phyloP scores from a whole-genome alignment of 2,888 invertebrate genomes.

The Julus scandinavius region DNA sequence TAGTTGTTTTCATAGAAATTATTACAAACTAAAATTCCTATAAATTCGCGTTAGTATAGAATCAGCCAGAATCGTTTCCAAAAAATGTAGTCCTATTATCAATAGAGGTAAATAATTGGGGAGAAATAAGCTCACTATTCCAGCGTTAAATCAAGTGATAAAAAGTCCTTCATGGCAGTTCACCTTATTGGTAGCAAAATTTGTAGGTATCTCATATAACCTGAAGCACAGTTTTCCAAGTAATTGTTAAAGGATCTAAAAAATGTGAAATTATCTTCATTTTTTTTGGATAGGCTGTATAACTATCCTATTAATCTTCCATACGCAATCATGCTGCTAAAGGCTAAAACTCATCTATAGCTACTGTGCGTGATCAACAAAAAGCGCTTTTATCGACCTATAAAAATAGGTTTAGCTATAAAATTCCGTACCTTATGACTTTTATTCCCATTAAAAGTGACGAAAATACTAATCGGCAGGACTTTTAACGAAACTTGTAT shows the following conservation, averaged over 20 bases:
- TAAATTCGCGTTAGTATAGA: too few relatives aligned
- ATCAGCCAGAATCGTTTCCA: neutral
- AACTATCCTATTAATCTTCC: neutral
- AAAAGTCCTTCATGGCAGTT: neutral
- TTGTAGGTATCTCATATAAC: neutral
- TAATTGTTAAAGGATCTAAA: slow-evolving; percentile 28
- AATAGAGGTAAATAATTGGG: neutral
- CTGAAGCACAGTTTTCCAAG: neutral
- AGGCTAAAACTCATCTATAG: slow-evolving; percentile 8
- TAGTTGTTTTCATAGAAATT: too few relatives aligned
- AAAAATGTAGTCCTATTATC: too few relatives aligned
- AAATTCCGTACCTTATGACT: neutral
- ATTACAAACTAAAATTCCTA: too few relatives aligned
- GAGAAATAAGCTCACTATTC: neutral
- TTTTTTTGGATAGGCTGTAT: neutral
- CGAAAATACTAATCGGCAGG: neutral
- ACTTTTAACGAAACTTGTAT: neutral
- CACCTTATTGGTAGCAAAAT: neutral
- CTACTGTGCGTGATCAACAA: slow-evolving; percentile 22
- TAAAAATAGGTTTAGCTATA: slow-evolving; percentile 36
- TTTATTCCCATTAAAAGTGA: slow-evolving; percentile 9
- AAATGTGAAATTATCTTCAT: neutral
- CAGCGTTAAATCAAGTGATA: neutral
- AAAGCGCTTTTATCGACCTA: neutral
- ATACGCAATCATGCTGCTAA: neutral